Evolutionary conservation across 2,888 invertebrate genomes (phyloP).

Genomic region (Cataglyphis cursor): DNA sequence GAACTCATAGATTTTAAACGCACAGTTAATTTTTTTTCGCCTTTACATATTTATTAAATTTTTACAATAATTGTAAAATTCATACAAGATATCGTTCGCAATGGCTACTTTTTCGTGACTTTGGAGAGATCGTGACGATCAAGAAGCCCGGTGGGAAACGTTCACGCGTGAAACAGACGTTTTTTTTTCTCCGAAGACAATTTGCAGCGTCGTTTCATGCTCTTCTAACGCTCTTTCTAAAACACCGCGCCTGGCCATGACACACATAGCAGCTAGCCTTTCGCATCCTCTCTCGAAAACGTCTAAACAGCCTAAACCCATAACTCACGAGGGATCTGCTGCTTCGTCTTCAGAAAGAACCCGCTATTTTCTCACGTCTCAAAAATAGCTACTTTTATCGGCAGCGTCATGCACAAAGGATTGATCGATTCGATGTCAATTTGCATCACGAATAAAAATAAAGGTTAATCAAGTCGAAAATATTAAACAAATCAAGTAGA

Average conservation of each 20-base stretch:
- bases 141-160: conserved; percentile 45
- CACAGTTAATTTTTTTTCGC: neutral
- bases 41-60: neutral
- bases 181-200: conserved; percentile 63
- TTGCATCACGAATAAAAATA: conserved; percentile 40
- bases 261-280: conserved; percentile 74
- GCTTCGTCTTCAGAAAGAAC: conserved; percentile 58
- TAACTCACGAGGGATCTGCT: conserved; percentile 64
- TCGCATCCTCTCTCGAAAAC: conserved; percentile 74
- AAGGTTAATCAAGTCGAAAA: neutral
- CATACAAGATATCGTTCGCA: neutral
- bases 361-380: conserved; percentile 63
- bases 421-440: conserved; percentile 41
- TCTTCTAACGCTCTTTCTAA: conserved; percentile 75
- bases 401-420: conserved; percentile 8
- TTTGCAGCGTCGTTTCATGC: conserved; percentile 68
- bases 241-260: conserved; percentile 73
- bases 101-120: neutral
- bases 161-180: conserved; percentile 56
- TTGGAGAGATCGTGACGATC: neutral
- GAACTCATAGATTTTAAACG: neutral
- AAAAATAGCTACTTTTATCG: conserved; percentile 53
- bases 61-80: neutral
- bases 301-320: conserved; percentile 66
- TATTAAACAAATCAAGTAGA: neutral